Evolutionary conservation across 2,888 invertebrate genomes (phyloP).

Genomic region (Dendrolimus houi): DNA sequence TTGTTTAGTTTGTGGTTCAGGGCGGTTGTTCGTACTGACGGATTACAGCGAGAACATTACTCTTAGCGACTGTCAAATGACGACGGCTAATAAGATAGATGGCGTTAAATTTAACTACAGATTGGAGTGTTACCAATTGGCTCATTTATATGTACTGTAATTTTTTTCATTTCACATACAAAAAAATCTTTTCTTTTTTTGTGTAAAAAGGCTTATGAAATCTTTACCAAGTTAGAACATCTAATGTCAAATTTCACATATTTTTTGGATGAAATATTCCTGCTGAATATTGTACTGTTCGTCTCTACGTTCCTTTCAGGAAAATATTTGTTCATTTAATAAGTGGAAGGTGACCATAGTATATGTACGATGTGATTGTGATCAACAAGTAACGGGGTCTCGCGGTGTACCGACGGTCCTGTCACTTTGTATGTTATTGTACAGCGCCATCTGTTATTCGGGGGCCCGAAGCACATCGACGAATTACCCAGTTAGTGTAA

Average conservation of each 20-base stretch:
- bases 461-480: constrained; percentile 4
- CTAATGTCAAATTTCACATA: no score
- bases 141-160: no score
- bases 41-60: background rate
- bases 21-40: constrained; percentile 19
- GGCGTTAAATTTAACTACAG: no score
- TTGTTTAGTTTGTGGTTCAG: constrained; percentile 13
- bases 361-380: background rate
- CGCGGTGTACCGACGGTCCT: background rate
- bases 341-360: background rate
- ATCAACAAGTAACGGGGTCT: background rate
- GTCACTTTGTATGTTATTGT: background rate
- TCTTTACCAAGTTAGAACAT: no score
- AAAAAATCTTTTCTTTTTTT: no score
- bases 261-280: no score
- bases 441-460: constrained; percentile 5
- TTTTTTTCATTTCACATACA: no score
- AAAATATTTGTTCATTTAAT: background rate
- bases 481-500: constrained; percentile 43
- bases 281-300: no score
- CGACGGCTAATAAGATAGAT: background rate
- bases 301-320: no score
- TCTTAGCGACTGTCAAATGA: background rate
- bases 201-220: no score
- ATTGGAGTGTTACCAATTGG: no score